Percentiles rank a stretch among this genome's conserved stretches.
phyloP scores from a whole-genome alignment of 2,888 invertebrate genomes.

The Minunthozetes semirufus region DNA sequence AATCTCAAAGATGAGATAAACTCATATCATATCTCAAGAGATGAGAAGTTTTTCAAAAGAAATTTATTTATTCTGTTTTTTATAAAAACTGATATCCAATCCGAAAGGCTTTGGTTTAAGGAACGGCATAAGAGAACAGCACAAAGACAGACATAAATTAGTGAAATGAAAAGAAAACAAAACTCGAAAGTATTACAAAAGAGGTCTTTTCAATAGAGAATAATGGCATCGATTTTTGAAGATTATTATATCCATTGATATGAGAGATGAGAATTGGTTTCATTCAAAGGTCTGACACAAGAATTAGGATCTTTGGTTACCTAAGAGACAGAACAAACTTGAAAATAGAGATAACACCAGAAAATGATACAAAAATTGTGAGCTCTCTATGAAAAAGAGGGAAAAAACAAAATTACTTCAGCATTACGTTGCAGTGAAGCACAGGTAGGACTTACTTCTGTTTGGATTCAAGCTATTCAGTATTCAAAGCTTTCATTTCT shows the following conservation, averaged over 20 bases:
- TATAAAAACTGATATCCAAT: neutral
- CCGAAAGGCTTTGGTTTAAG: neutral
- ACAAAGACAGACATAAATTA: neutral
- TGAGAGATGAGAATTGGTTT: neutral
- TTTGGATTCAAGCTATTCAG: neutral
- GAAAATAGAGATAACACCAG: neutral
- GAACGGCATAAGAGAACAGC: too few species aligned
- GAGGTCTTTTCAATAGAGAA: neutral
- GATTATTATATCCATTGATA: slow-evolving; percentile 10
- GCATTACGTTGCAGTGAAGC: neutral
- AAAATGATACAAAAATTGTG: neutral
- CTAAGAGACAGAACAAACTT: slow-evolving; percentile 8
- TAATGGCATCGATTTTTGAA: slow-evolving; percentile 7
- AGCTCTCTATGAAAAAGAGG: neutral
- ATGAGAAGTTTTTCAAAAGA: neutral
- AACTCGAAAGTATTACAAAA: neutral
- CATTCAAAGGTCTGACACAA: neutral
- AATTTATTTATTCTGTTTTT: neutral
- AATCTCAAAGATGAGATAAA: too few species aligned
- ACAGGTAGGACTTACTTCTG: neutral
- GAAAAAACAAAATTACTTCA: neutral
- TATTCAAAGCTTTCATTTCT: neutral
- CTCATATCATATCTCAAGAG: neutral
- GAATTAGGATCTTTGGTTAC: slow-evolving; percentile 2
- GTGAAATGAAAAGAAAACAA: neutral